Percentiles rank a stretch among this genome's conserved stretches.
phyloP scores from a whole-genome alignment of 2,113 vertebrate species.

The Orientallactaga bullata region DNA sequence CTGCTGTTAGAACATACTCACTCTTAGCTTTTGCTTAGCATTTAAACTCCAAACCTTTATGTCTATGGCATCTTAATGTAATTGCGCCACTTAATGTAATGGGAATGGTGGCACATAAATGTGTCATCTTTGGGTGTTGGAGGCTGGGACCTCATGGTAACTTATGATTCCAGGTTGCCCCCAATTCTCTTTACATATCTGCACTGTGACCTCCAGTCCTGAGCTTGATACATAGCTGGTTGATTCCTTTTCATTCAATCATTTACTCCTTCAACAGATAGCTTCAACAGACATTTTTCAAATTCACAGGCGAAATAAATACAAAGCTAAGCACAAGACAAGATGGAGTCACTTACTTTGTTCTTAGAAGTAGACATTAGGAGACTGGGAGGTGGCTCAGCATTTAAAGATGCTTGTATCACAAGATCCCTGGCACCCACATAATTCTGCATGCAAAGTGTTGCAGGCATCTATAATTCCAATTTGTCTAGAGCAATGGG shows the following conservation, averaged over 20 bases:
- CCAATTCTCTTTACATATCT: slow-evolving; percentile 37
- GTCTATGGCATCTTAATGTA: slow-evolving; percentile 49
- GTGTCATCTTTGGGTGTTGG: background rate
- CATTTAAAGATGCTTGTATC: too few species aligned
- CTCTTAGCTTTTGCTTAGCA: background rate
- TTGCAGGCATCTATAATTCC: too few species aligned
- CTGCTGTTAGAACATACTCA: background rate
- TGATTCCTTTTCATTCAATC: background rate
- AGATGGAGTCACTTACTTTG: background rate
- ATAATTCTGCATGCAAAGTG: too few species aligned
- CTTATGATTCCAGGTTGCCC: slow-evolving; percentile 28
- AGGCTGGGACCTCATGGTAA: slow-evolving; percentile 9
- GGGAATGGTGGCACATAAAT: background rate
- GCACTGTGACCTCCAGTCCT: background rate
- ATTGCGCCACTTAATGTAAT: slow-evolving; percentile 65
- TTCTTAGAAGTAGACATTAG: slow-evolving; percentile 38
- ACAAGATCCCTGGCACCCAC: too few species aligned
- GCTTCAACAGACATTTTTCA: background rate
- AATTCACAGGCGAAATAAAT: background rate
- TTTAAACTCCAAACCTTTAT: slow-evolving; percentile 59
- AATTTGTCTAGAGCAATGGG: too few species aligned
- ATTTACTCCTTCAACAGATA: background rate
- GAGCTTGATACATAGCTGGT: background rate
- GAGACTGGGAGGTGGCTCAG: background rate
- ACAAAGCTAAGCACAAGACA: background rate